These are phyloP conservation scores for Argyresthia goedartella DNA, from an alignment of 2,888 invertebrate genomes.

Conservation along the genomic window DNA sequence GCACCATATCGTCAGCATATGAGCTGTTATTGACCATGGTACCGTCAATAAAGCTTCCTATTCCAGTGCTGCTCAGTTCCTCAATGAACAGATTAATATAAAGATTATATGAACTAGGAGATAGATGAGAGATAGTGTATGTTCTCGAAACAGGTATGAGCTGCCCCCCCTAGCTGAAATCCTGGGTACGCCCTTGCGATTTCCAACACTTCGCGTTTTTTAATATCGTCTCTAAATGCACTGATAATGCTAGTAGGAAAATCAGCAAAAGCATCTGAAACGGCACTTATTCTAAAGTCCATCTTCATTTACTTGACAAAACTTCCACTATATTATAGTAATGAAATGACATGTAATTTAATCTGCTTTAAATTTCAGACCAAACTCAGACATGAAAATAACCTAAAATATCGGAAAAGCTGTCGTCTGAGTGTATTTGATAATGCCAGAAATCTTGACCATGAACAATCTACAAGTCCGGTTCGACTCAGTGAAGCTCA, in stretches of 20 bases:
- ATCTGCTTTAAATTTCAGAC: constrained; percentile 30
- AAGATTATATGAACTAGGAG: not conserved
- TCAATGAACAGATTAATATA: not conserved
- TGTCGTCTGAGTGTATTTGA: constrained; percentile 39
- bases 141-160: too few species aligned
- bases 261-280: too few species aligned
- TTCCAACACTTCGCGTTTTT: too few species aligned
- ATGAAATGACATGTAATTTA: not conserved
- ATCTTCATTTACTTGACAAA: not conserved
- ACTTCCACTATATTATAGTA: too few species aligned
- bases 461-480: constrained; percentile 16
- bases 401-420: constrained; percentile 34
- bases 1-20: too few species aligned
- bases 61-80: not conserved
- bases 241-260: too few species aligned
- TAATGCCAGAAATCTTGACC: constrained; percentile 32
- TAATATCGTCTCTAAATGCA: too few species aligned
- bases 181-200: too few species aligned
- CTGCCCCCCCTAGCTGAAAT: too few species aligned
- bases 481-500: constrained; percentile 20
- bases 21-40: too few species aligned
- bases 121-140: not conserved
- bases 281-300: too few species aligned
- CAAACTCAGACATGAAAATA: constrained; percentile 34
- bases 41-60: too few species aligned